phyloP scores from a whole-genome alignment of 2,888 invertebrate genomes.

The Rhimphoctona megacephalus region DNA sequence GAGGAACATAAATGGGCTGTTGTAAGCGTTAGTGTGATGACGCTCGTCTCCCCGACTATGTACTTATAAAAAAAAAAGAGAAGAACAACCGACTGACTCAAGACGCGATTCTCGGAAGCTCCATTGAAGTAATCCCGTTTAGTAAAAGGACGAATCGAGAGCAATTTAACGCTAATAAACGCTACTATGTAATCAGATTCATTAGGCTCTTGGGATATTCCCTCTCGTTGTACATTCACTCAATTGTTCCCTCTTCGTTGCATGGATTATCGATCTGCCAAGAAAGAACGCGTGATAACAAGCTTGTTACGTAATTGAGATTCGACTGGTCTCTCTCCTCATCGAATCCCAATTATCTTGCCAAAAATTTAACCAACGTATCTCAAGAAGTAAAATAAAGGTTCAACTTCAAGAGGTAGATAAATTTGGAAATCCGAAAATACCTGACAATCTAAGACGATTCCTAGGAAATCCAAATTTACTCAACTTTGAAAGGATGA shows the following conservation, averaged over 20 bases:
- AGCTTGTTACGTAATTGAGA: slow-evolving; percentile 21
- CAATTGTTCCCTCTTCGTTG: slow-evolving; percentile 26
- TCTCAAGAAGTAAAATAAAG: not conserved
- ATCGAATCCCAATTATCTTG: not conserved
- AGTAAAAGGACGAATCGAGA: slow-evolving; percentile 76
- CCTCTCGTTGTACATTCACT: slow-evolving; percentile 9
- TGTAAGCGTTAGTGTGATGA: slow-evolving; percentile 26
- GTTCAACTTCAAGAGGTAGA: not conserved
- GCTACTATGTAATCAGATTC: slow-evolving; percentile 70
- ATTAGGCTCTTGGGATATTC: slow-evolving; percentile 53
- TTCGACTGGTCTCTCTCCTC: not conserved
- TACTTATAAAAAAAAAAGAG: not conserved
- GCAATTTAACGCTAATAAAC: slow-evolving; percentile 79
- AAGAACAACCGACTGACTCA: slow-evolving; percentile 57
- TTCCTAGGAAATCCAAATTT: not conserved
- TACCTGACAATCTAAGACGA: not conserved
- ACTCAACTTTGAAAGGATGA: not conserved
- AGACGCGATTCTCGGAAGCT: slow-evolving; percentile 75
- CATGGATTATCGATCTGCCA: slow-evolving; percentile 49
- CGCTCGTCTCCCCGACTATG: slow-evolving; percentile 4
- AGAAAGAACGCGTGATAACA: not conserved
- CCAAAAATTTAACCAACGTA: not conserved
- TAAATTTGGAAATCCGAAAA: not conserved
- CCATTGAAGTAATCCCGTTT: slow-evolving; percentile 76
- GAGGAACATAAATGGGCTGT: slow-evolving; percentile 45